phyloP scores from a whole-genome alignment of 2,113 vertebrate genomes.

The Cyanoderma ruficeps region DNA sequence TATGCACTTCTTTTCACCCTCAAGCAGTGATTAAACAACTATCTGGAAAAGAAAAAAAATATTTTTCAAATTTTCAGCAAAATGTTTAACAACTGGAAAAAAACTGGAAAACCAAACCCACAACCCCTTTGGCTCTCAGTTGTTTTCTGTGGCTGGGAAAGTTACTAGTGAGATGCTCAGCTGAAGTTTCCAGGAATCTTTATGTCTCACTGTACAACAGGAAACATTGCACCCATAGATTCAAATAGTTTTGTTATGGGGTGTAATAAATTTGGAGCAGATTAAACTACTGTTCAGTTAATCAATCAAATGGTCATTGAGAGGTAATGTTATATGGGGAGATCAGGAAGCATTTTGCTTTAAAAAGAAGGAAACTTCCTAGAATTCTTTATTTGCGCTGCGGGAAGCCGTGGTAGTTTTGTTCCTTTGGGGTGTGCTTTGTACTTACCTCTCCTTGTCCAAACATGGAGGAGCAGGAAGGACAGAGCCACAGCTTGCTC shows the following conservation, averaged over 20 bases:
- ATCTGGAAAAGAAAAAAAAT: not conserved
- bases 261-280: not conserved
- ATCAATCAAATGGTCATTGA: not conserved
- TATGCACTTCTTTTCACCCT: conserved; percentile 35
- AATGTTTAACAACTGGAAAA: not conserved
- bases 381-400: not conserved
- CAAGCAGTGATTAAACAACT: conserved; percentile 50
- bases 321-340: not conserved
- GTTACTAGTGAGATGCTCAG: not conserved
- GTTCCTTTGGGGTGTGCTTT: not conserved
- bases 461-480: not conserved
- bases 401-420: not conserved
- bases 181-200: not conserved
- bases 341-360: not conserved
- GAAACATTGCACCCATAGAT: not conserved
- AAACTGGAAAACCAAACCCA: not conserved
- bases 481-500: not conserved
- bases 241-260: not conserved
- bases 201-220: not conserved
- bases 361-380: conserved; percentile 10
- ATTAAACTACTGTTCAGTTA: not conserved
- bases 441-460: not conserved
- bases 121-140: not conserved
- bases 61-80: not conserved
- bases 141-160: not conserved